Evolutionary conservation across 2,113 vertebrate species (phyloP), one percentile per base, ranked within the genome.

Genomic region (Ochotona princeps): DNA sequence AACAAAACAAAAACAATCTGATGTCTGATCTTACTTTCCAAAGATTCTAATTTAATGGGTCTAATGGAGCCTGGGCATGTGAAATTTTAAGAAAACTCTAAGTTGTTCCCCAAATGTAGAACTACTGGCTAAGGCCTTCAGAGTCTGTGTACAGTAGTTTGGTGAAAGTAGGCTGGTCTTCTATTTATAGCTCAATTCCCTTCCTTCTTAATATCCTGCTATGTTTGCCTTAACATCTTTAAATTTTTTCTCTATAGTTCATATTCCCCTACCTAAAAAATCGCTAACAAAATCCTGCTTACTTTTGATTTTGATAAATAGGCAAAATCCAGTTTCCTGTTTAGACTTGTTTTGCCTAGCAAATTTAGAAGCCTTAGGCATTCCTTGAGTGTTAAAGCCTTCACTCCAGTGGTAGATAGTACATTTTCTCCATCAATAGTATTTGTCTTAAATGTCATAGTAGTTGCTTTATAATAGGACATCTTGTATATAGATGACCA

Each of bases 391-490:
- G 18, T 73, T 47, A 82, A 67, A 88, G 32, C 23, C 17, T 87
- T 83, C 44, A 6, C 10, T 54, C 69, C n/a, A 30, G 1, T 12
- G 65, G 66, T 44, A 76, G 26, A 61, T 70, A 21, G 4, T 65
- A 20, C 8, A 12, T 72, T 91, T 92, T 89, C 51, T 84, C 73
- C 47, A 38, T 89, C 75, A 76, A 35, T 21, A 67, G 4, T 63
- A 67, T 28, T 47, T 80, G n/a, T 70, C 15, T 21, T 44, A 32
- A 69, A 76, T 61, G 2, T 61, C 63, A 86, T 76, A 84, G 4
- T 32, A 75, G 47, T 66, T 8, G 7, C 38, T 93, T 21, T 17
- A 63, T 57, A 60, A 66, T 51, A 90, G n/a, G 14, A 66, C 35
- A 17, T 30, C 5, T 10, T 51, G 9, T 47, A 12, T 17, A 49